Evolutionary conservation across 92 coral and sea anemone species (phyloP).

Genomic region (Isaurus tuberculatus): DNA sequence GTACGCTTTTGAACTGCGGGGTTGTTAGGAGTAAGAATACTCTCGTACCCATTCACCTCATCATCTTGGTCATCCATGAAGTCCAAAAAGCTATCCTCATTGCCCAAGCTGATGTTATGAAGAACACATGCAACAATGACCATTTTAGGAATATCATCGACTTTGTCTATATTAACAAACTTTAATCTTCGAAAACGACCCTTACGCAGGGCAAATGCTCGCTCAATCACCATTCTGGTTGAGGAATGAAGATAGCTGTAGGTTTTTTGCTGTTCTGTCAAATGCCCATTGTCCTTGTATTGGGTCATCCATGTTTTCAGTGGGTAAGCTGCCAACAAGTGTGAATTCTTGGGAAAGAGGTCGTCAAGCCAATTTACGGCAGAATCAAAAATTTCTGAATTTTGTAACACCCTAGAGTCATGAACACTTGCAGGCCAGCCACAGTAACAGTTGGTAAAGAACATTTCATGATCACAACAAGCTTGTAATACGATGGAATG

Average conservation of each 20-base stretch:
- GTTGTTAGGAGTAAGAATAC: constrained; percentile 13
- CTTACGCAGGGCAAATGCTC: constrained; percentile 37
- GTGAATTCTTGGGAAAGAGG: constrained; percentile 1
- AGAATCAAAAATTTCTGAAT: constrained; percentile 19
- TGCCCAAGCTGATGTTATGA: not conserved
- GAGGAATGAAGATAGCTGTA: constrained; percentile 36
- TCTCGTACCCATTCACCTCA: not conserved
- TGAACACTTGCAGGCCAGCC: constrained; percentile 62
- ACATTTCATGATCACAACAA: constrained; percentile 41
- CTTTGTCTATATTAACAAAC: not conserved
- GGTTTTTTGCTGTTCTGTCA: constrained; percentile 39
- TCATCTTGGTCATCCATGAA: constrained; percentile 2
- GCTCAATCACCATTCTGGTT: constrained; percentile 37
- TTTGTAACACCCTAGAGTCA: constrained; percentile 48
- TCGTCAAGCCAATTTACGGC: not conserved
- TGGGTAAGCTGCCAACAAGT: constrained; percentile 32
- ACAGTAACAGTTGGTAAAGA: constrained; percentile 35
- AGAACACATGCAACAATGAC: not conserved
- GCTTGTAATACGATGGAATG: constrained; percentile 46
- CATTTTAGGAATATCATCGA: not conserved
- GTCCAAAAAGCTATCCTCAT: constrained; percentile 7
- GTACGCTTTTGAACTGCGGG: not conserved
- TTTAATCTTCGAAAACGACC: constrained; percentile 17
- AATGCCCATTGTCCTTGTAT: constrained; percentile 47
- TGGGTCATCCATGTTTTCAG: constrained; percentile 45